phyloP scores from a whole-genome alignment of 2,797 vertebrate genomes.

The Pangasius krempfi region DNA sequence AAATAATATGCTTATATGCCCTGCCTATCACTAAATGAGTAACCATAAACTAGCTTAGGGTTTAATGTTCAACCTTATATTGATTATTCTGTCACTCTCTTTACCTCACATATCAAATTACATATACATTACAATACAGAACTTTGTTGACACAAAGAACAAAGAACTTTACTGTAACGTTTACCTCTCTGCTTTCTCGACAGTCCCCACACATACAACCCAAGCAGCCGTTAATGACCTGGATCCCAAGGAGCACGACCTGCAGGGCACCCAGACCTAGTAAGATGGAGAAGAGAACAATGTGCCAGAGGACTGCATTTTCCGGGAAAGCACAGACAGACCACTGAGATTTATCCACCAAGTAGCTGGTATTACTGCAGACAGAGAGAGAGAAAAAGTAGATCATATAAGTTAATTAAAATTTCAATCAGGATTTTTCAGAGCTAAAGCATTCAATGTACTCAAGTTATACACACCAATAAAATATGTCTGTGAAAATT shows the following conservation, averaged over 20 bases:
- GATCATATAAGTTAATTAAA: not conserved
- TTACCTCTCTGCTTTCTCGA: conserved; percentile 74
- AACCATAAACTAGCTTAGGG: conserved; percentile 48
- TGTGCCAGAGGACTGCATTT: conserved; percentile 82
- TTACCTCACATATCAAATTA: not conserved
- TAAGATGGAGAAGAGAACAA: conserved; percentile 81
- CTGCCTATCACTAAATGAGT: conserved; percentile 11
- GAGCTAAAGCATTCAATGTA: not conserved
- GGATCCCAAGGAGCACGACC: conserved; percentile 79
- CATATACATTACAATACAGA: not conserved
- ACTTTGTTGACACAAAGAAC: not conserved
- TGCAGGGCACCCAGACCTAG: conserved; percentile 78
- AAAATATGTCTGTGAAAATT: not conserved
- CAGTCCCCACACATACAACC: conserved; percentile 88
- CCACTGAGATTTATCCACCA: conserved; percentile 69
- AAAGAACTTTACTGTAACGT: conserved; percentile 11
- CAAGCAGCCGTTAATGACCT: conserved; percentile 85
- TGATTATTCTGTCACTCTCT: not conserved
- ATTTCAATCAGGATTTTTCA: not conserved
- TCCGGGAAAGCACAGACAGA: conserved; percentile 72
- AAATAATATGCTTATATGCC: not conserved
- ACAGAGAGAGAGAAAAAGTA: not conserved
- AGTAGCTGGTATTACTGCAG: conserved; percentile 67
- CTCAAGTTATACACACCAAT: not conserved
- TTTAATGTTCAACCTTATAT: conserved; percentile 61